Base-by-base conservation (phyloP, 2,888 invertebrate genomes). In the Callimorpha dominula region DNA sequence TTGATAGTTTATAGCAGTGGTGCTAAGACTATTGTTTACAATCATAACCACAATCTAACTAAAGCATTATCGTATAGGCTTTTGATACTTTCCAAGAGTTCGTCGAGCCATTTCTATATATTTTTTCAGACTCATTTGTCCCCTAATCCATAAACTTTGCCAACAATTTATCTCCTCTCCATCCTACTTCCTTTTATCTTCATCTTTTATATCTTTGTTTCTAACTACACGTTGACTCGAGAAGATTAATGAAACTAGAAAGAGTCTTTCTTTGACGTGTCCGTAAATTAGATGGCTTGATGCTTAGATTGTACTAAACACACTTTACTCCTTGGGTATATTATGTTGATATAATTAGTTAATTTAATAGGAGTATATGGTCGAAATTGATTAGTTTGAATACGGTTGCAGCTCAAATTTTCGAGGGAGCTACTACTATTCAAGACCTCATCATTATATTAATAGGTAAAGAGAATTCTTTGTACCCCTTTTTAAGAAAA, bases 191-290 rank as follows among this genome's bases (percentile, higher is more conserved):
- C 50, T 71, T 14, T 42, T 70, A 67, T 62, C 46, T 49, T 31
- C 17, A 57, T 74, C 62, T 75, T 65, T 17, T 63, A 49, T 65
- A 71, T 76, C 65, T 66, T 43, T 65, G 71, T 31, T 49, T 71
- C 57, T 31, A 65, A 31, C 70, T 72, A 63, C 52, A 65, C 8
- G 65, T 68, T 57, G 20, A 62, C 62, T 60, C 69, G 11, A 54
- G 63, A 67, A 78, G 74, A 82, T 82, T 76, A 75, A 82, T 79
- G 65, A 62, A 71, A 74, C 75, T 81, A 76, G 73, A 79, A 76
- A 74, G 57, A 57, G 52, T 62, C 31, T 15, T 68, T 75, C 65
- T 64, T 68, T 60, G 17, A 17, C 60, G 42, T 50, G 64, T 62
- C 40, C 11, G 52, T 65, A 57, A 76, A 75, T 79, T 46, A 65